Conservation (phyloP, 1,140 invertebrate species). For the Agrilus planipennis region DNA sequence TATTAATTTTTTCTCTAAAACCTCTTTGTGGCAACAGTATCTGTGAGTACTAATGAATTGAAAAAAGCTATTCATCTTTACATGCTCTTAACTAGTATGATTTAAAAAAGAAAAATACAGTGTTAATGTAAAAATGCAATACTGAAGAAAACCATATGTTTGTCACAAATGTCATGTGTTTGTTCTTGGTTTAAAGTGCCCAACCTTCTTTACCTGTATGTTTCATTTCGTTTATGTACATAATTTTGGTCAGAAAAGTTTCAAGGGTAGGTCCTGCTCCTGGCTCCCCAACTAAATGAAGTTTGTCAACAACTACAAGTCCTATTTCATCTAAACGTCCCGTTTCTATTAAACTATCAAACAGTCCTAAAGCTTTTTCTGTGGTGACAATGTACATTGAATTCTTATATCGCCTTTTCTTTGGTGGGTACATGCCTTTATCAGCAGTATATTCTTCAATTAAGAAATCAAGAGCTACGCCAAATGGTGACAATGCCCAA, state of each 20-base stretch:
- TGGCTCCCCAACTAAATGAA: conserved; percentile 86
- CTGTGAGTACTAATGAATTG: no score
- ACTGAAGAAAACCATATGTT: no score
- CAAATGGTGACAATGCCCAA: conserved; percentile 70
- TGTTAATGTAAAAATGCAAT: no score
- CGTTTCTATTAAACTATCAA: conserved; percentile 77
- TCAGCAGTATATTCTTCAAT: conserved; percentile 92
- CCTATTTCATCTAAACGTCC: conserved; percentile 65
- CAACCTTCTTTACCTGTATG: no score
- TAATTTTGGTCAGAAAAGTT: conserved; percentile 68
- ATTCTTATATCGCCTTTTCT: conserved; percentile 59
- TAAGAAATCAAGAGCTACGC: conserved; percentile 72
- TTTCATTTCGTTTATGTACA: conserved; percentile 51
- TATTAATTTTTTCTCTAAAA: no score
- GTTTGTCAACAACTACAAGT: conserved; percentile 82
- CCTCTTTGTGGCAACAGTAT: no score
- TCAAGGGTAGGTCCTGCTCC: conserved; percentile 77
- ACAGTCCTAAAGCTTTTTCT: conserved; percentile 78
- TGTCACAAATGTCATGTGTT: no score
- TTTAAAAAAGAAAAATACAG: no score
- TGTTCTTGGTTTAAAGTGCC: no score
- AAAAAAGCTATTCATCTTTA: no score
- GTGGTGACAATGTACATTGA: conserved; percentile 87
- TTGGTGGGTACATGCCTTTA: conserved; percentile 77
- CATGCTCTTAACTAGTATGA: no score